Evolutionary conservation across 2,797 vertebrate species (phyloP).

Genomic region (Myotis pilosus): DNA sequence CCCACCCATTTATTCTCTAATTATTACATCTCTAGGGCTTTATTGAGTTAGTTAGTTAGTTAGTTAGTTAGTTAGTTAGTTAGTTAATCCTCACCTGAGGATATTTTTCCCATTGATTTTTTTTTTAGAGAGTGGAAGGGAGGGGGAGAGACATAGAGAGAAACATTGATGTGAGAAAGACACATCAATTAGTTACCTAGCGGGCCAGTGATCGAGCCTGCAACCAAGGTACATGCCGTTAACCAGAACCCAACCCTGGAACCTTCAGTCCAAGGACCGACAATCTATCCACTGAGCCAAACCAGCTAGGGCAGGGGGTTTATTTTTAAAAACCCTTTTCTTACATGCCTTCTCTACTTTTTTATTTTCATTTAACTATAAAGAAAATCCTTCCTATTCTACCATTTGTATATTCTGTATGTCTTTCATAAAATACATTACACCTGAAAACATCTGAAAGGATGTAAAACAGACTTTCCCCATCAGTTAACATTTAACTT

Average conservation of each 20-base stretch:
- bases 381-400: conserved; percentile 15
- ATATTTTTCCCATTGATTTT: too few relatives aligned
- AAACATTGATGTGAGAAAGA: too few relatives aligned
- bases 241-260: too few relatives aligned
- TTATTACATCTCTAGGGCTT: conserved; percentile 8
- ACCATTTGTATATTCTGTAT: conserved; percentile 1
- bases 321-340: not conserved
- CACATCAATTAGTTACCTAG: too few relatives aligned
- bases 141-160: too few relatives aligned
- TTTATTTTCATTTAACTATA: not conserved
- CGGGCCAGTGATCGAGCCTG: too few relatives aligned
- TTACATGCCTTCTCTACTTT: conserved; percentile 1
- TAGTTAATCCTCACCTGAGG: too few relatives aligned
- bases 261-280: too few relatives aligned
- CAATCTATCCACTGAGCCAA: too few relatives aligned
- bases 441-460: conserved; percentile 34
- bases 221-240: too few relatives aligned
- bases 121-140: too few relatives aligned
- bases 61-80: too few relatives aligned
- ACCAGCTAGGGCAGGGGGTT: not conserved
- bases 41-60: not conserved
- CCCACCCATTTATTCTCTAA: not conserved
- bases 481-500: conserved; percentile 29
- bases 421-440: conserved; percentile 33
- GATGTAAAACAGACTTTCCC: conserved; percentile 15